These are phyloP conservation scores for Coelogynopora nodosa DNA, from an alignment of 2,888 invertebrate species.

Conservation along the genomic window DNA sequence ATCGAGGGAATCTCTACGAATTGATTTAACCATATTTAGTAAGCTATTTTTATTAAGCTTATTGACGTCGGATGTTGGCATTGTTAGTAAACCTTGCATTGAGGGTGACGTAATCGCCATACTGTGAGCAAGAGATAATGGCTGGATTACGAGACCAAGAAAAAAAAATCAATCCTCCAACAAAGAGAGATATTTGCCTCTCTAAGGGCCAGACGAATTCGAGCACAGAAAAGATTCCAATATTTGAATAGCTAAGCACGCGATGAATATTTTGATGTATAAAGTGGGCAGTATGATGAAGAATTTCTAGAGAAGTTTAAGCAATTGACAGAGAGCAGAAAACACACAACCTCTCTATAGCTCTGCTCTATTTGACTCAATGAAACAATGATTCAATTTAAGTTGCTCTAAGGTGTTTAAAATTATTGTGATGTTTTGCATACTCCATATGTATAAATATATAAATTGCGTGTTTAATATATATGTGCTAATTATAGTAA, in stretches of 20 bases:
- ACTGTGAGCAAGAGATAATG: conserved; percentile 1
- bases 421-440: too few relatives aligned
- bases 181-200: background rate
- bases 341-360: background rate
- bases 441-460: too few relatives aligned
- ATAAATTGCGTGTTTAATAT: too few relatives aligned
- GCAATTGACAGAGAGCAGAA: background rate
- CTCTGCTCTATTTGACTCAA: too few relatives aligned
- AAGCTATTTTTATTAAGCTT: too few relatives aligned
- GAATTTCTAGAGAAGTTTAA: background rate
- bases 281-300: background rate
- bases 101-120: conserved; percentile 16
- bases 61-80: background rate
- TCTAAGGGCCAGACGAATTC: conserved; percentile 4
- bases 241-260: background rate
- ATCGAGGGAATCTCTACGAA: conserved; percentile 20
- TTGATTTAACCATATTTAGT: conserved; percentile 10
- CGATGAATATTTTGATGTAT: background rate
- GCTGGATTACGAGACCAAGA: background rate
- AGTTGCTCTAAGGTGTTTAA: too few relatives aligned
- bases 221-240: background rate
- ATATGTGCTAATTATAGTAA: too few relatives aligned
- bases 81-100: conserved; percentile 4
- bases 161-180: background rate
- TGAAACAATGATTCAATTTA: too few relatives aligned